Percentiles rank a stretch among this genome's conserved stretches.
Conservation (phyloP, 2,888 invertebrate genomes). For the Lepidochitona cinerea region DNA sequence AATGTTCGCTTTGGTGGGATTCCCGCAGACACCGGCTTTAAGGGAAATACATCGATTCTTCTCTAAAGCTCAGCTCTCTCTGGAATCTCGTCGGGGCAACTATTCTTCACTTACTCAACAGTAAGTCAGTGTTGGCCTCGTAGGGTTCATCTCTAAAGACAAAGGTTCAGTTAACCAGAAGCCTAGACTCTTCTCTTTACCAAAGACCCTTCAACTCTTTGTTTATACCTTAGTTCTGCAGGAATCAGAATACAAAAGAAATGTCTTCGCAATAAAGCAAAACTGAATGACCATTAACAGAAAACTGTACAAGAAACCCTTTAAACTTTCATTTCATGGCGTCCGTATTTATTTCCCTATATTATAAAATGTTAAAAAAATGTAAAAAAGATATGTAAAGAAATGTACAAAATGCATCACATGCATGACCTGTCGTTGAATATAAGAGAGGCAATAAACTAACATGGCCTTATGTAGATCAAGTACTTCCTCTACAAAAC, state of each 20-base stretch:
- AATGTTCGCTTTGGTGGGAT: neutral
- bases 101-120: neutral
- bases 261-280: too few species aligned
- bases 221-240: too few species aligned
- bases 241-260: too few species aligned
- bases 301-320: too few species aligned
- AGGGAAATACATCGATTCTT: too few species aligned
- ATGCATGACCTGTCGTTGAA: slow-evolving; percentile 6
- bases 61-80: too few species aligned
- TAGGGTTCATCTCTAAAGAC: slow-evolving; percentile 1
- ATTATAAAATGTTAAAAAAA: neutral
- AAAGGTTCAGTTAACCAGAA: too few species aligned
- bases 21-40: too few species aligned
- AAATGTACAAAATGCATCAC: slow-evolving; percentile 5
- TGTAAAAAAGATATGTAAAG: neutral
- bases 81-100: too few species aligned
- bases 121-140: slow-evolving; percentile 8
- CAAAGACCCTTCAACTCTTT: too few species aligned
- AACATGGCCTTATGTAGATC: neutral
- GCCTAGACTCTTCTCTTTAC: too few species aligned
- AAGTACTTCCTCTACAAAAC: slow-evolving; percentile 1
- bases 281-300: too few species aligned
- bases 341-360: neutral
- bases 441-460: neutral
- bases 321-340: neutral